Base-by-base conservation (phyloP, 2,113 vertebrate species). In the Thryonomys swinderianus region DNA sequence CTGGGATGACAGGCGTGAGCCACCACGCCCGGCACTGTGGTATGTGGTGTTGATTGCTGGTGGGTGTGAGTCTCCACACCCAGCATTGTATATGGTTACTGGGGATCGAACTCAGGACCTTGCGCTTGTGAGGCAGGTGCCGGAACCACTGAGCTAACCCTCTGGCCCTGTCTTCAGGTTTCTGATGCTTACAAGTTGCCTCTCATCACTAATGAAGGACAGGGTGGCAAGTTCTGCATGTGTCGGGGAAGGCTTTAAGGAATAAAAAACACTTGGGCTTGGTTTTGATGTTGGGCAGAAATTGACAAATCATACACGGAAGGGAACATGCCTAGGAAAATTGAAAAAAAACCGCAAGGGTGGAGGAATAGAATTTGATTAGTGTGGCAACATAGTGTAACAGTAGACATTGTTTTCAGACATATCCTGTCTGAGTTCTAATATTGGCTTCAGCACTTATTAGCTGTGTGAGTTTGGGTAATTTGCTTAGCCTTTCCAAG, bases 401-500 rank as follows among this genome's bases (percentile, higher is more conserved):
- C 40, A 76, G 20, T 53, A 57, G 62, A 69, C 9, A 62, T 88
- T 74, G 53, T 74, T 67, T 69, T 59, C 57, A 84, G 21, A 40
- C 9, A 84, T 55, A 51, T 34, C 12, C n/a, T 45, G 7, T 79
- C 45, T 88, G 79, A 85, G 45, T 82, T 84, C 13, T 2, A 48
- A 3, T 71, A 66, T 59, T 93, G 40, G 57, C 27, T 16, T 92
- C 69, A 81, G 32, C 20, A 67, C 27, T 83, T 94, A 67, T 79
- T 83, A 73, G 73, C 55, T 48, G 9, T 85, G 27, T 93, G 25
- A 59, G 34, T 69, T 90, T 85, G 85, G 88, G 42, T 51, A 83
- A 82, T 85, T 96, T 81, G 27, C 48, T 90, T 71, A 90, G 59
- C 48, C 11, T 59, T 40, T 84, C 40, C 55, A 85, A 88, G 32